These are phyloP conservation scores for Lapara coniferarum DNA, from an alignment of 2,888 invertebrate species.

Conservation along the genomic window DNA sequence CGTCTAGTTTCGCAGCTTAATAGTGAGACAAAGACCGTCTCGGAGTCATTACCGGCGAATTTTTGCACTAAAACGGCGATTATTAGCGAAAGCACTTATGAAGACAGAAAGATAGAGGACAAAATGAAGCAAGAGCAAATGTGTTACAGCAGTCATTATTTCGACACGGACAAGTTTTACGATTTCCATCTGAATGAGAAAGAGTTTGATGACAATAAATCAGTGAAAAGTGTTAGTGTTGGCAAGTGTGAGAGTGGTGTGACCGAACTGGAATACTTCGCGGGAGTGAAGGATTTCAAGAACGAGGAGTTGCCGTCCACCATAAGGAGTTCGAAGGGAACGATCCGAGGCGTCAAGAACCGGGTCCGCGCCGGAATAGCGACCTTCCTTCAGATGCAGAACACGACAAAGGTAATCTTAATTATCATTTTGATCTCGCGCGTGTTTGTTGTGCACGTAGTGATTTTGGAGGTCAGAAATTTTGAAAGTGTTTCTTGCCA, in stretches of 20 bases:
- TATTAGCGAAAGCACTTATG: slow-evolving; percentile 87
- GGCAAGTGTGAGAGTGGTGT: slow-evolving; percentile 72
- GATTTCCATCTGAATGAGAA: slow-evolving; percentile 92
- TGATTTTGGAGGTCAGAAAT: slow-evolving; percentile 74
- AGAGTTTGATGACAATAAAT: slow-evolving; percentile 73
- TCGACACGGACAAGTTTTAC: slow-evolving; percentile 91
- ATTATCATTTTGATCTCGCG: slow-evolving; percentile 28
- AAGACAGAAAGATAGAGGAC: slow-evolving; percentile 84
- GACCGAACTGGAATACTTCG: slow-evolving; percentile 88
- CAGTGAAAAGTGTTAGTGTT: slow-evolving; percentile 76
- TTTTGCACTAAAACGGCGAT: slow-evolving; percentile 71
- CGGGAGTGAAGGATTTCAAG: slow-evolving; percentile 90
- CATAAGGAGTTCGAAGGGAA: slow-evolving; percentile 95
- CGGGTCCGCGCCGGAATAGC: slow-evolving; percentile 97
- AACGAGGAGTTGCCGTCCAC: slow-evolving; percentile 87
- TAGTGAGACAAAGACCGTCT: slow-evolving; percentile 64
- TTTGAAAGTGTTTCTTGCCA: slow-evolving; percentile 72
- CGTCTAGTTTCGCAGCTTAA: slow-evolving; percentile 80
- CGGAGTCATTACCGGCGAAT: slow-evolving; percentile 57
- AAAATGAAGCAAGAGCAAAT: slow-evolving; percentile 72
- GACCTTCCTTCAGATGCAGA: slow-evolving; percentile 94
- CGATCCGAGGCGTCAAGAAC: slow-evolving; percentile 96
- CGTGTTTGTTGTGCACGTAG: slow-evolving; percentile 53
- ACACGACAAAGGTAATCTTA: slow-evolving; percentile 89
- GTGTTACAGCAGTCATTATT: slow-evolving; percentile 82